Conservation (phyloP, 2,113 vertebrate species). For the Gallinago paraguaiae region DNA sequence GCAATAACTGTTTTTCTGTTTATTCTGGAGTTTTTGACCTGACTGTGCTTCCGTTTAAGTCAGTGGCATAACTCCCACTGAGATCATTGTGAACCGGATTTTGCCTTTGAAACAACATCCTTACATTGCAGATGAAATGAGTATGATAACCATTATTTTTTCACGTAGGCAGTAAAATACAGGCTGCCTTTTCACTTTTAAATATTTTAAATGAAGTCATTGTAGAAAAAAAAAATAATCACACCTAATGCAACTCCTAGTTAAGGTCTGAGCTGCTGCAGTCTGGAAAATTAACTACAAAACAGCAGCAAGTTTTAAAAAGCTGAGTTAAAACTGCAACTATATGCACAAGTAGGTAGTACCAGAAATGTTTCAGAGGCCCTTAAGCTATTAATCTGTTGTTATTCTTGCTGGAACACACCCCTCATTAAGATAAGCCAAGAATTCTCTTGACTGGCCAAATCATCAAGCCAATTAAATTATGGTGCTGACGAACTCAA, state of each 20-base stretch:
- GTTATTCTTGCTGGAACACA: conserved; percentile 25
- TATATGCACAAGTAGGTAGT: not conserved
- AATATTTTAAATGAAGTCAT: not conserved
- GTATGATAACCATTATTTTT: not conserved
- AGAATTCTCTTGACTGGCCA: conserved; percentile 16
- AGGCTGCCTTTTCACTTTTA: not conserved
- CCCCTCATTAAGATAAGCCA: conserved; percentile 37
- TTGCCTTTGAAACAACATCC: conserved; percentile 12
- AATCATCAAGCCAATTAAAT: conserved; percentile 21
- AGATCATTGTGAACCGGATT: not conserved
- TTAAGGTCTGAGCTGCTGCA: not conserved
- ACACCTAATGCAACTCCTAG: not conserved
- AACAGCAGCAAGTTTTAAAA: not conserved
- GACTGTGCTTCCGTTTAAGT: not conserved
- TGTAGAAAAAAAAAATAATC: not conserved
- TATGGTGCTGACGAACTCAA: not conserved
- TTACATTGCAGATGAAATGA: not conserved
- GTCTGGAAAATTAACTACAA: not conserved
- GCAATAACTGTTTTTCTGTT: not conserved
- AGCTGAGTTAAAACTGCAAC: not conserved
- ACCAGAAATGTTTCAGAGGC: not conserved
- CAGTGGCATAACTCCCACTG: not conserved
- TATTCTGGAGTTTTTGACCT: not conserved
- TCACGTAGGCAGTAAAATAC: not conserved
- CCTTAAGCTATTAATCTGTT: not conserved